Percentiles rank a stretch among this genome's conserved stretches.
Evolutionary conservation across 2,113 vertebrate species (phyloP).

Genomic region (Cercopithecus mona): DNA sequence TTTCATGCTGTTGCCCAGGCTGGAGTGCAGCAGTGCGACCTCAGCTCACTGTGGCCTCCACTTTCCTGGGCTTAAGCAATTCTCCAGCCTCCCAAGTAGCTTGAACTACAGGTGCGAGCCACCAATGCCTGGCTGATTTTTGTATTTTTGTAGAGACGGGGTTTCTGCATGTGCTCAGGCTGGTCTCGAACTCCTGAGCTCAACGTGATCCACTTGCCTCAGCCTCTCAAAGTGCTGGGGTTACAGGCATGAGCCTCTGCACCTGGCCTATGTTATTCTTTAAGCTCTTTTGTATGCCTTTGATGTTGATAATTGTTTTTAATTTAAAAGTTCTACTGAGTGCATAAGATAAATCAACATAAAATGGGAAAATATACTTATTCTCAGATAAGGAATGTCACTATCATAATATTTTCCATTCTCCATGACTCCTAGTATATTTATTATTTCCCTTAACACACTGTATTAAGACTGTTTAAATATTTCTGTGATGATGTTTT

Average conservation of each 20-base stretch:
- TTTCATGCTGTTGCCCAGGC: not conserved
- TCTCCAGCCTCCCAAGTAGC: too few species aligned
- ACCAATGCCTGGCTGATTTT: too few species aligned
- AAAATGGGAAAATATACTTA: not conserved
- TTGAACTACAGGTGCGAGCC: too few species aligned
- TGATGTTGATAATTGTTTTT: not conserved
- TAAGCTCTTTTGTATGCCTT: not conserved
- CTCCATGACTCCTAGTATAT: not conserved
- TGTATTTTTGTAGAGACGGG: too few species aligned
- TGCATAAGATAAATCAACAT: not conserved
- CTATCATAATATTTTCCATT: not conserved
- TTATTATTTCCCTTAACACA: not conserved
- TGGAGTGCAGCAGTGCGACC: too few species aligned
- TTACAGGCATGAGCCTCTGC: too few species aligned
- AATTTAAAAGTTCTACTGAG: not conserved
- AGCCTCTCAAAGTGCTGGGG: too few species aligned
- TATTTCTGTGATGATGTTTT: conserved; percentile 12
- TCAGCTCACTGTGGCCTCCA: too few species aligned
- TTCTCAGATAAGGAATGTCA: not conserved
- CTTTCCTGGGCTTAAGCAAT: too few species aligned
- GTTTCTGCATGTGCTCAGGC: too few species aligned
- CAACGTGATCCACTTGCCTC: too few species aligned
- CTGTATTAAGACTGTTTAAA: conserved; percentile 15
- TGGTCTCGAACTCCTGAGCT: too few species aligned
- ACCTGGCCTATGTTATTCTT: not conserved